Base-by-base conservation (phyloP, 2,888 invertebrate genomes). In the Pteria penguin region DNA sequence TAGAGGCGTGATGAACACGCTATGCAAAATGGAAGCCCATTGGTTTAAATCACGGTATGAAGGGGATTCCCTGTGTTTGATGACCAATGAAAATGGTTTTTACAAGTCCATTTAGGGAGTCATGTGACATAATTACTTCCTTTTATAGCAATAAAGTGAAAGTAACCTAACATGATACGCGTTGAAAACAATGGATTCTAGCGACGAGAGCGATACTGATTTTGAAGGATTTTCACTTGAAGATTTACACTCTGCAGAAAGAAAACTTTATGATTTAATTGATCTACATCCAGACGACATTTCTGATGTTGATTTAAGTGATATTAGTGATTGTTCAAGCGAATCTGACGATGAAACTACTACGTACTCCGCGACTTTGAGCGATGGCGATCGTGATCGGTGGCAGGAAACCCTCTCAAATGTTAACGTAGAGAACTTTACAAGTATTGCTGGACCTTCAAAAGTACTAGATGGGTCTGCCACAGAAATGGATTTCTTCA, bases 271-370 rank as follows among this genome's bases (percentile, higher is more conserved):
- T 18, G 62, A 62, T 18, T n/a, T 62, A 2, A 22, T 62, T 31
- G 62, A 62, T 5, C 22, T 62, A 18, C 22, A 62, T 32, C 62
- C 62, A 2, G 32, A 62, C 31, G 62, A 62, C 18, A 31, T 36
- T 31, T 62, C 62, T 4, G 62, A 62, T n/a, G 22, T 62, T 32
- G 62, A 62, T 36, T 36, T 36, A 14, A 36, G 45, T 36, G 45
- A 36, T 36, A 11, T 36, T 11, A 14, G 14, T 14, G 5, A 11
- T 36, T 5, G 14, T 11, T 36, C 45, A n/a, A 62, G 18, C 60
- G 60, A 60, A 18, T 60, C 26, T 3, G 60, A 60, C 4, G 27
- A 27, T 27, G 60, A 60, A 5, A 60, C 22, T 27, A 27, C 22
- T 4, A 27, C 22, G 2, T 4, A 3, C 14, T 36, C 45, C 45